Percentiles rank a stretch among this genome's conserved stretches.
Conservation (phyloP, 2,113 vertebrate species). For the Catharus bicknelli region DNA sequence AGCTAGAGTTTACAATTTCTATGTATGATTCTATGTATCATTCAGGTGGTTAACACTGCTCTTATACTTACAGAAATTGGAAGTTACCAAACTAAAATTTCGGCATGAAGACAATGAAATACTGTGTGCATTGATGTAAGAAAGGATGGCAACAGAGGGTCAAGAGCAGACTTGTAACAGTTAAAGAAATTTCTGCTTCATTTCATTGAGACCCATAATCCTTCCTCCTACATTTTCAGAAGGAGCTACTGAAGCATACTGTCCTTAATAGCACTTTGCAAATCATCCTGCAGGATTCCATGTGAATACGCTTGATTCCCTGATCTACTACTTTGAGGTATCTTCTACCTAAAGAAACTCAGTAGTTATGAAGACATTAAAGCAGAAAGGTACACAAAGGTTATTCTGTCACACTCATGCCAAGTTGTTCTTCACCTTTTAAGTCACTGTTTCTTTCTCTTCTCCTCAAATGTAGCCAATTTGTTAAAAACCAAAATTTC, state of each 20-base stretch:
- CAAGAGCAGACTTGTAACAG: neutral
- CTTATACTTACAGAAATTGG: neutral
- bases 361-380: neutral
- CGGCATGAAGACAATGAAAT: neutral
- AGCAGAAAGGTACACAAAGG: neutral
- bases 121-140: accelerated
- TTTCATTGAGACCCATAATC: neutral
- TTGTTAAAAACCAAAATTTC: neutral
- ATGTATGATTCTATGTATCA: neutral
- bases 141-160: neutral
- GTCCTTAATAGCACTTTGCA: neutral
- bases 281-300: neutral
- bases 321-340: neutral
- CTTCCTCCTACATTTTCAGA: neutral
- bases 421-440: neutral
- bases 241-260: neutral
- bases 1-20: neutral
- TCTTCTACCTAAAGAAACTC: neutral
- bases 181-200: neutral
- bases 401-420: neutral
- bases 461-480: neutral
- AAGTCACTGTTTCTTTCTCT: neutral
- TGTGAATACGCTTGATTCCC: neutral
- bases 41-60: neutral
- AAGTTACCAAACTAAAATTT: neutral